phyloP scores from a whole-genome alignment of 1,140 invertebrate species.

The Procambarus clarkii region DNA sequence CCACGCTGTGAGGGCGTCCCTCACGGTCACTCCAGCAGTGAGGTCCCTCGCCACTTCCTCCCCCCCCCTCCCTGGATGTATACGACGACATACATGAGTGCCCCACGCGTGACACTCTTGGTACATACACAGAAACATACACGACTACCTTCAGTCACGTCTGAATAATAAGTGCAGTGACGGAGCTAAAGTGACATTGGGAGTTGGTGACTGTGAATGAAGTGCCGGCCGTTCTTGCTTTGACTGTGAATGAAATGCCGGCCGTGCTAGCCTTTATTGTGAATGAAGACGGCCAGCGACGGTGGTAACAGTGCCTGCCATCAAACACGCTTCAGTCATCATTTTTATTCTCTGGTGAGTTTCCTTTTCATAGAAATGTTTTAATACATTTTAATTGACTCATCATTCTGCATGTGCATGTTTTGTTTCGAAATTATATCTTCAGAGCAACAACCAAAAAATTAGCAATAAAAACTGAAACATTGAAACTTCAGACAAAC shows the following conservation, averaged over 20 bases:
- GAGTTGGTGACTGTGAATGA: constrained; percentile 16
- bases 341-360: too few relatives aligned
- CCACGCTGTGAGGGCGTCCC: constrained; percentile 50
- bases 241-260: too few relatives aligned
- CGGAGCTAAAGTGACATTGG: neutral
- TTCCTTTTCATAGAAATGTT: too few relatives aligned
- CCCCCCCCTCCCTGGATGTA: too few relatives aligned
- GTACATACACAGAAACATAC: neutral
- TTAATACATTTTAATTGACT: too few relatives aligned
- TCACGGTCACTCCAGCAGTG: neutral
- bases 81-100: neutral
- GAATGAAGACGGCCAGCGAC: constrained; percentile 22
- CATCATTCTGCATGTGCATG: too few relatives aligned
- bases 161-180: constrained; percentile 7
- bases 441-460: too few relatives aligned
- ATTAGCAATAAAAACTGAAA: too few relatives aligned
- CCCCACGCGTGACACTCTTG: neutral
- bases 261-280: too few relatives aligned
- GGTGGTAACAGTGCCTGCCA: neutral
- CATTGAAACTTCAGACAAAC: too few relatives aligned
- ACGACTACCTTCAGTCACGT: neutral
- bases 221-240: neutral
- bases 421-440: too few relatives aligned
- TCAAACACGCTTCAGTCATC: neutral
- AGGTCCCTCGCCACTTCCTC: neutral